Conservation (phyloP, 2,797 vertebrate genomes). For the Ibycter americanus region DNA sequence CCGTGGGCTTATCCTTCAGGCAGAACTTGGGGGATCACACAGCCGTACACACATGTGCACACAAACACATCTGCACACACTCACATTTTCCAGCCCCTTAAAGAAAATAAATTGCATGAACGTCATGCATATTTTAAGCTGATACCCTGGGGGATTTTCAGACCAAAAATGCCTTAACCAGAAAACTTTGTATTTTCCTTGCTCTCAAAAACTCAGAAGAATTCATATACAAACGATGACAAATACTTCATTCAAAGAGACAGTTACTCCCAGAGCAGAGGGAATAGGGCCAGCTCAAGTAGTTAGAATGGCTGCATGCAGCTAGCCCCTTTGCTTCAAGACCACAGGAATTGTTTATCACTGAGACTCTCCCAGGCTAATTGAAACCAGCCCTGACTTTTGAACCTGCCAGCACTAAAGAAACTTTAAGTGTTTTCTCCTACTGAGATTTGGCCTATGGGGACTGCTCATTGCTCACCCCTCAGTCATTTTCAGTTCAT, state of each 20-base stretch:
- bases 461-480: slow-evolving; percentile 61
- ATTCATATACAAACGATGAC: slow-evolving; percentile 54
- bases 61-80: slow-evolving; percentile 43
- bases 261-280: slow-evolving; percentile 39
- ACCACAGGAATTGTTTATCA: slow-evolving; percentile 92
- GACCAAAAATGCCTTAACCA: slow-evolving; percentile 58
- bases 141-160: slow-evolving; percentile 41
- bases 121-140: slow-evolving; percentile 48
- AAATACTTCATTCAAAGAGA: slow-evolving; percentile 66
- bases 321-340: slow-evolving; percentile 71
- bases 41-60: background rate
- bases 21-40: background rate
- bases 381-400: slow-evolving; percentile 84
- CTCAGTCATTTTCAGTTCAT: slow-evolving; percentile 61
- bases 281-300: slow-evolving; percentile 44
- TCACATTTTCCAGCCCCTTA: slow-evolving; percentile 55
- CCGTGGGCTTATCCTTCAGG: background rate
- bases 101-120: slow-evolving; percentile 56
- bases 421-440: slow-evolving; percentile 76
- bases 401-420: slow-evolving; percentile 77
- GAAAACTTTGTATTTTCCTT: slow-evolving; percentile 48
- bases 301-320: slow-evolving; percentile 59
- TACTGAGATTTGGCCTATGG: slow-evolving; percentile 58
- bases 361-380: slow-evolving; percentile 83
- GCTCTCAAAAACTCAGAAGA: slow-evolving; percentile 47